Evolutionary conservation across 2,113 vertebrate species (phyloP).

Genomic region (Corythornis cristatus): DNA sequence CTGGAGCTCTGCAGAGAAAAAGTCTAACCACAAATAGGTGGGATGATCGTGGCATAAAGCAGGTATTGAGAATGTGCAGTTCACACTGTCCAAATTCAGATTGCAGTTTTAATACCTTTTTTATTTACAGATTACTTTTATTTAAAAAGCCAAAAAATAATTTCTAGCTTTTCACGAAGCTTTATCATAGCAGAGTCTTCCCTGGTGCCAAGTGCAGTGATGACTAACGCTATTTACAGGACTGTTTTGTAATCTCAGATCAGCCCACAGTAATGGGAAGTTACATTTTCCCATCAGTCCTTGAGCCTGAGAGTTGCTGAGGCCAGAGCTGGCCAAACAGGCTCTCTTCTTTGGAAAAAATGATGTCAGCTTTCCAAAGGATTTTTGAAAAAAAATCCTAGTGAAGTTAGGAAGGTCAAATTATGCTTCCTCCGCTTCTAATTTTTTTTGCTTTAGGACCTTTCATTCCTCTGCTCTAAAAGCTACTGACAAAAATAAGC

Average conservation of each 20-base stretch:
- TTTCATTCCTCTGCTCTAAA: conserved; percentile 25
- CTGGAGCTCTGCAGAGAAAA: conserved; percentile 20
- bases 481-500: conserved; percentile 7
- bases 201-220: conserved; percentile 38
- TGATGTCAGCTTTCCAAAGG: not conserved
- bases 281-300: conserved; percentile 55
- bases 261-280: conserved; percentile 59
- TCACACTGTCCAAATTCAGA: not conserved
- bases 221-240: conserved; percentile 68
- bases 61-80: conserved; percentile 1
- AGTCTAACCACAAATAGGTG: not conserved
- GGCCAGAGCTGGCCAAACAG: not conserved
- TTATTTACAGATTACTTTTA: not conserved
- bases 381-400: not conserved
- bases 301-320: conserved; percentile 30
- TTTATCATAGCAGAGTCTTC: conserved; percentile 23
- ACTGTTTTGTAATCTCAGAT: conserved; percentile 66
- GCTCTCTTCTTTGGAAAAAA: not conserved
- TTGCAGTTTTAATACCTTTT: not conserved
- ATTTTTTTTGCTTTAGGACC: not conserved
- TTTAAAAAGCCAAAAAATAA: not conserved
- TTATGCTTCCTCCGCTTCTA: not conserved
- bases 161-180: not conserved
- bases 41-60: not conserved
- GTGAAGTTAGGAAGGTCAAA: conserved; percentile 11